Evolutionary conservation across 2,797 vertebrate genomes (phyloP), one percentile per base, ranked within the genome.

Genomic region (Danio tinwini): DNA sequence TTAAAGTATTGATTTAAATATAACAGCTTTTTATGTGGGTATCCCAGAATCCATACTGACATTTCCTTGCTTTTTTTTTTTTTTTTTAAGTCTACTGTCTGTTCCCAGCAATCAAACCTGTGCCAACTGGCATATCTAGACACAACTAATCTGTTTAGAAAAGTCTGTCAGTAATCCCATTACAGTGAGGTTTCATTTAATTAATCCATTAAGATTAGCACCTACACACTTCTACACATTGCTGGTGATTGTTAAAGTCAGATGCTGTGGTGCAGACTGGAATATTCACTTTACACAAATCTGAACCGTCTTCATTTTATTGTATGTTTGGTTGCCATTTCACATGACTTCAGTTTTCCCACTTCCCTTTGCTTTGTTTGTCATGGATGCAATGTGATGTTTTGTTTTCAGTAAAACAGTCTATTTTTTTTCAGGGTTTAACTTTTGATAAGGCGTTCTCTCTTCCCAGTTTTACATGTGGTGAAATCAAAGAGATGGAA

Each of bases 121-220:
- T n/a, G 0, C 49, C 11, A 14, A 19, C 37, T 12, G 6, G 69
- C 16, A 81, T 75, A 83, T 76, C 61, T 81, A 21, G 77, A 75
- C 67, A 62, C 69, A 83, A 17, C 19, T 89, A 88, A 89, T 78
- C 81, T 67, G 55, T 82, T 80, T 82, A 67, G 19, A 47, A 49
- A 62, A 55, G 50, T 68, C 78, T 69, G 42, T 14, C 12, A 70
- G 45, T 92, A 92, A 93, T 91, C 91, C 86, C 63, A 88, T 91
- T 91, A 81, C 75, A 29, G 0, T 39, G 81, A 89, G 86, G 89
- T 88, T 91, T 50, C 16, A 82, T 59, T 89, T 90, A 88, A 93
- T 93, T 90, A 91, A 93, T 92, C 92, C 89, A 87, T 85, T 92
- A 88, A 87, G 76, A 76, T 82, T 86, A 84, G 85, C 87, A 78